Base-by-base conservation (phyloP, 2,113 vertebrate species). In the Chaenogobius annularis region DNA sequence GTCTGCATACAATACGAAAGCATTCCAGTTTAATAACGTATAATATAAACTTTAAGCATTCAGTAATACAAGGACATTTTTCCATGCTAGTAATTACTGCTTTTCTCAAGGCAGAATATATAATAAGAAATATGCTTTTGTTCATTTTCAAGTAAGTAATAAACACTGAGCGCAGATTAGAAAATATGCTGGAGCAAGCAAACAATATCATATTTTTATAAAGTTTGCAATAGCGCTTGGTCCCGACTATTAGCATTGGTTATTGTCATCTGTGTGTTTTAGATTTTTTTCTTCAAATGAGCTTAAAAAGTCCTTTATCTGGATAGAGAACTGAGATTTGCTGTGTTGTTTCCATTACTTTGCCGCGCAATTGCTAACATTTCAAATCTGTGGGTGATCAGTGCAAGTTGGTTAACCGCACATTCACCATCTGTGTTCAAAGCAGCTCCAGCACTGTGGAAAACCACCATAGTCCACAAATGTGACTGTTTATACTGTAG, bases 341-440 rank as follows among this genome's bases (percentile, higher is more conserved):
- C 61, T 37, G 61, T 17, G 14, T 10, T 43, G 61, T 40, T 43
- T 9, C 31, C 31, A 40, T 62, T 35, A 62, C 17, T 10, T 5
- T 59, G 22, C 10, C 10, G 31, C 7, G 6, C 15, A 40, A n/a
- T 63, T 43, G 15, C 61, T 6, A 63, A 63, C 61, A 43, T 63
- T 63, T 63, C 31, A 37, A 63, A 63, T 40, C 35, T 63, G 61
- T 19, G 40, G 61, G 31, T 63, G 61, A 63, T 37, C 17, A n/a
- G 61, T 63, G 61, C 15, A 40, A 63, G 61, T 63, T 63, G 61
- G 35, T 37, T 37, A 63, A 63, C 17, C 31, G 17, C 61, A 63
- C 61, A 63, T 63, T n/a, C 17, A 63, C 61, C 61, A 63, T 63
- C 61, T 63, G 61, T 43, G 61, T 40, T 37, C 35, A 40, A 10